These are phyloP conservation scores for Parascotia fuliginaria DNA, from an alignment of 2,888 invertebrate genomes.

Conservation along the genomic window DNA sequence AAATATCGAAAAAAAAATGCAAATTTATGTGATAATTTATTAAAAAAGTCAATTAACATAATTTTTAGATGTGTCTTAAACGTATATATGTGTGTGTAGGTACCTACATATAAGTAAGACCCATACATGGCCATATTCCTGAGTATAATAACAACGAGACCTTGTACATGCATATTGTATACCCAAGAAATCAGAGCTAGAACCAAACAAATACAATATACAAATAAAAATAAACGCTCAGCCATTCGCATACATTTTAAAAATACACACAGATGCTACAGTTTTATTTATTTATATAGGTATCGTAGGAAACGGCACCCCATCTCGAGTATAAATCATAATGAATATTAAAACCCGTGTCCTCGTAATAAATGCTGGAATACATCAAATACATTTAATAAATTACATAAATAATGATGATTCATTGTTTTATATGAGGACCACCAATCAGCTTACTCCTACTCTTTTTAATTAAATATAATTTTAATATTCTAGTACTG, in stretches of 20 bases:
- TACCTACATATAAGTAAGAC: too few relatives aligned
- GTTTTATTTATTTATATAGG: neutral
- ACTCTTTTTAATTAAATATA: constrained; percentile 42
- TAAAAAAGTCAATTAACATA: too few relatives aligned
- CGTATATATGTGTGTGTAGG: too few relatives aligned
- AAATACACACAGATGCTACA: neutral
- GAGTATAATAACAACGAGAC: too few relatives aligned
- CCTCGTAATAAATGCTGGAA: constrained; percentile 14
- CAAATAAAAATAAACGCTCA: neutral
- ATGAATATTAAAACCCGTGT: constrained; percentile 15
- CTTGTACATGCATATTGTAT: too few relatives aligned
- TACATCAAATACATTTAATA: constrained; percentile 34
- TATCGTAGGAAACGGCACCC: constrained; percentile 21
- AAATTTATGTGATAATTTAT: too few relatives aligned
- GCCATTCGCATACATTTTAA: neutral
- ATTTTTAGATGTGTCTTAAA: too few relatives aligned
- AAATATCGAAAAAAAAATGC: too few relatives aligned
- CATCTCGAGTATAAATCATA: constrained; percentile 29
- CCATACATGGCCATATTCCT: too few relatives aligned
- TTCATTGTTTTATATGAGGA: constrained; percentile 31
- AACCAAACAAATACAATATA: too few relatives aligned
- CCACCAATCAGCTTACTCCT: constrained; percentile 30
- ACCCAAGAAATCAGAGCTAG: too few relatives aligned
- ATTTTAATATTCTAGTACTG: constrained; percentile 28
- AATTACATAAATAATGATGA: constrained; percentile 36